Evolutionary conservation across 1,140 invertebrate species (phyloP).

Genomic region (Platyscapa corneri): DNA sequence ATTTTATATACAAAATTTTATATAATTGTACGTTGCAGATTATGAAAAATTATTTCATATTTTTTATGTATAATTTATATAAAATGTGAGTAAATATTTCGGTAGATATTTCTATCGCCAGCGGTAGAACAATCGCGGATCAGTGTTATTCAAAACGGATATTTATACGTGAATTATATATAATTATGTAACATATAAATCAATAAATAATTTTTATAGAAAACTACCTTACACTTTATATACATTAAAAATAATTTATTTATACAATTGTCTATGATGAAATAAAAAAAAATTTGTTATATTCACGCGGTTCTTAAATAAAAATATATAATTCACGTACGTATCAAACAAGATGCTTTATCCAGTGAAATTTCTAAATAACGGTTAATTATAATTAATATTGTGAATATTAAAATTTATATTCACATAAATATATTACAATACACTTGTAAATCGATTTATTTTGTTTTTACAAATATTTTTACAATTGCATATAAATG

Average conservation of each 20-base stretch:
- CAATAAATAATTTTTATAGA: conserved; percentile 8
- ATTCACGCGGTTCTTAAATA: not conserved
- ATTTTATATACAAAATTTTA: too few relatives aligned
- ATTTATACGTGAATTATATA: not conserved
- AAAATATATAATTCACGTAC: not conserved
- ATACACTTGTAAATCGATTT: not conserved
- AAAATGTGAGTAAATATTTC: not conserved
- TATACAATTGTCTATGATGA: not conserved
- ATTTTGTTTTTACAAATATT: not conserved
- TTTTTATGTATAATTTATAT: not conserved
- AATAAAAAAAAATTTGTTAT: not conserved
- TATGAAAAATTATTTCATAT: not conserved
- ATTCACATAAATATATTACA: not conserved
- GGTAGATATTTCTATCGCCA: conserved; percentile 31
- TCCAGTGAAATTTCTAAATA: not conserved
- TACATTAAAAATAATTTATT: not conserved
- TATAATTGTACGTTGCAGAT: too few relatives aligned
- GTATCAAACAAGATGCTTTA: not conserved
- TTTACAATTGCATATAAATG: not conserved
- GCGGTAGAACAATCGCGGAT: conserved; percentile 11
- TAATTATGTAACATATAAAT: not conserved
- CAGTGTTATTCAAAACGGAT: not conserved
- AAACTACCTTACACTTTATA: not conserved
- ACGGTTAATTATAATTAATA: not conserved
- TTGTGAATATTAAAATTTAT: not conserved